A percentile compares a stretch with the other conserved stretches of the same genome.
Evolutionary conservation across 1,140 invertebrate species (phyloP).

Genomic region (Euura saliciscinereae): DNA sequence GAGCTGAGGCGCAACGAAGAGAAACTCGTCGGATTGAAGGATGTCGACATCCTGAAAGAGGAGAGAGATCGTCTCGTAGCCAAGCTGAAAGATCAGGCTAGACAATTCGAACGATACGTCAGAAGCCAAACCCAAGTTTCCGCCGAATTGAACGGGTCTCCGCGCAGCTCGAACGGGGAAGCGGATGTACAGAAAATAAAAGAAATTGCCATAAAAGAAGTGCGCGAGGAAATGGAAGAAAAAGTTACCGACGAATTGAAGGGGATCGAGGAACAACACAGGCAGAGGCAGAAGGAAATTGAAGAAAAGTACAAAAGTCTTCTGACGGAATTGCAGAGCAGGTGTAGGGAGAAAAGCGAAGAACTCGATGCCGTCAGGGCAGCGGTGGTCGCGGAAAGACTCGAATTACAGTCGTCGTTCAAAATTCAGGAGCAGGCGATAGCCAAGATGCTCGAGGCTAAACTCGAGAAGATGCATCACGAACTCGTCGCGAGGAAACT

Average conservation of each 20-base stretch:
- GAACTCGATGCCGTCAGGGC: constrained; percentile 40
- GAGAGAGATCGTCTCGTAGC: constrained; percentile 45
- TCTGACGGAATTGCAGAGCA: constrained; percentile 38
- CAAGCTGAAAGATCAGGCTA: constrained; percentile 50
- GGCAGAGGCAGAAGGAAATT: constrained; percentile 36
- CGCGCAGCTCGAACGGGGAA: constrained; percentile 34
- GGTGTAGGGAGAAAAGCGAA: constrained; percentile 42
- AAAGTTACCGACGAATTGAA: constrained; percentile 46
- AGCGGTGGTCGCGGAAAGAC: constrained; percentile 39
- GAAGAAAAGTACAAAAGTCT: constrained; percentile 46
- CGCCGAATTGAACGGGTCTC: constrained; percentile 46
- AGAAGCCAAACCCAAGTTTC: constrained; percentile 49
- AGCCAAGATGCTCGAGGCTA: constrained; percentile 39
- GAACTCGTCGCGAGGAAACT: constrained; percentile 40
- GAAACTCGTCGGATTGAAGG: constrained; percentile 38
- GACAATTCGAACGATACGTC: constrained; percentile 49
- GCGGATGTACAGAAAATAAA: constrained; percentile 49
- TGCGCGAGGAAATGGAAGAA: constrained; percentile 50
- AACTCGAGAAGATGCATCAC: constrained; percentile 40
- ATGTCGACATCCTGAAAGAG: constrained; percentile 45
- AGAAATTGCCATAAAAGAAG: constrained; percentile 43
- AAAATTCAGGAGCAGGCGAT: constrained; percentile 46
- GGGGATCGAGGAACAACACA: constrained; percentile 41
- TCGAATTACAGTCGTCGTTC: constrained; percentile 42
- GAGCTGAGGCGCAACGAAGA: constrained; percentile 41